These are phyloP conservation scores for Drosophila tani DNA, from an alignment of 1,140 invertebrate species.

Conservation along the genomic window DNA sequence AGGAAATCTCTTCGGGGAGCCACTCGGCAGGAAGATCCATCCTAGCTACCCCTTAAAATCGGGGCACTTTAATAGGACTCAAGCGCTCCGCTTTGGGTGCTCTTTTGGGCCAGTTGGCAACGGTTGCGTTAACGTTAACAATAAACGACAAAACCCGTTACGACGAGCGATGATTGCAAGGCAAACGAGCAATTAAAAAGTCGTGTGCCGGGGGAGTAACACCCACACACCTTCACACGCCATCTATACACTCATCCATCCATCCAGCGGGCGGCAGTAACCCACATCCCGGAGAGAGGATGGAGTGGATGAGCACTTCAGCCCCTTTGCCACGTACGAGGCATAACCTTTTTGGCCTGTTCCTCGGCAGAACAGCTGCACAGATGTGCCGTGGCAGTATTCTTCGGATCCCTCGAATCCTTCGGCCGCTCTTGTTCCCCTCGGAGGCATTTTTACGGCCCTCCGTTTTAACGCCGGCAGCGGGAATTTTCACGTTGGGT, in stretches of 20 bases:
- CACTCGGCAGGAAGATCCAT: neutral
- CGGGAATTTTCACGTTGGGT: conserved; percentile 60
- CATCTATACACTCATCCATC: conserved; percentile 7
- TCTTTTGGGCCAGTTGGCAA: conserved; percentile 37
- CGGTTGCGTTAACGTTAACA: conserved; percentile 52
- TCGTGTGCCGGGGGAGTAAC: conserved; percentile 47
- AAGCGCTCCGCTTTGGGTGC: conserved; percentile 3
- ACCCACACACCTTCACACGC: neutral
- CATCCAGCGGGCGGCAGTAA: conserved; percentile 15
- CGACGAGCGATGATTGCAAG: conserved; percentile 75
- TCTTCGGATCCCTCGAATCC: conserved; percentile 24
- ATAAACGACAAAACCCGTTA: conserved; percentile 76
- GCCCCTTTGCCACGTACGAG: conserved; percentile 52
- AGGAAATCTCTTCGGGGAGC: conserved; percentile 7
- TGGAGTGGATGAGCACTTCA: conserved; percentile 1
- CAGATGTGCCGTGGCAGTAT: conserved; percentile 23
- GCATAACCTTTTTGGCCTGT: conserved; percentile 50
- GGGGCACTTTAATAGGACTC: conserved; percentile 55
- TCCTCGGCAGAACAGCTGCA: neutral
- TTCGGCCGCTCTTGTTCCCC: conserved; percentile 48
- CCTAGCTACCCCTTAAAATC: conserved; percentile 46
- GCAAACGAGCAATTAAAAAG: conserved; percentile 82
- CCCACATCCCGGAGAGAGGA: conserved; percentile 19
- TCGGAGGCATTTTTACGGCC: conserved; percentile 77
- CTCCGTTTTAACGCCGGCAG: conserved; percentile 49